Percentiles rank a stretch among this genome's conserved stretches.
Conservation (phyloP, 2,888 invertebrate species). For the Xylophagus ater region DNA sequence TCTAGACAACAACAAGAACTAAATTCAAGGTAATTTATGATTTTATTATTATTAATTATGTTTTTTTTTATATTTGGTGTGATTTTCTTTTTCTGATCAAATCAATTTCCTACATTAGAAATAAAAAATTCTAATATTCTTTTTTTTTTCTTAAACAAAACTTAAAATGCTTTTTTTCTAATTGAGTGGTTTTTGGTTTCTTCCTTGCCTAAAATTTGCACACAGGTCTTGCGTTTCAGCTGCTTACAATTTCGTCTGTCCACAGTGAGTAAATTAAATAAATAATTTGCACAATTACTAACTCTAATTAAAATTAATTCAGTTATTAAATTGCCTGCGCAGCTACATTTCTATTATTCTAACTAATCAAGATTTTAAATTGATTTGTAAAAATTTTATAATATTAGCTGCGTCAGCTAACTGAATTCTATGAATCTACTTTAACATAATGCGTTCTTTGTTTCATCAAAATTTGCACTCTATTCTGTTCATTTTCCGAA, state of each 20-base stretch:
- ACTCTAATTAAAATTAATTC: background rate
- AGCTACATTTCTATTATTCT: too few species aligned
- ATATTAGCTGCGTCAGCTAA: too few species aligned
- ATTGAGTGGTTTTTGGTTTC: conserved; percentile 7
- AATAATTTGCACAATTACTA: conserved; percentile 7
- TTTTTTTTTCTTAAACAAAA: background rate
- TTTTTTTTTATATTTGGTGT: conserved; percentile 18
- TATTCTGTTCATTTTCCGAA: too few species aligned
- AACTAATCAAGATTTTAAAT: too few species aligned
- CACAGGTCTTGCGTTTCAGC: conserved; percentile 50
- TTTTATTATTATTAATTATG: conserved; percentile 13
- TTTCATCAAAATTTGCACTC: background rate
- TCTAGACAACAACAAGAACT: conserved; percentile 64
- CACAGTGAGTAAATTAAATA: conserved; percentile 48
- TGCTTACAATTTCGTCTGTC: conserved; percentile 52
- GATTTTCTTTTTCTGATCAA: background rate
- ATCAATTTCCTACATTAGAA: background rate
- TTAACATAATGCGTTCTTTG: too few species aligned
- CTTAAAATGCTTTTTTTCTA: background rate
- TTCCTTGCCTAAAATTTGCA: conserved; percentile 16
- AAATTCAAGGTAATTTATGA: conserved; percentile 53
- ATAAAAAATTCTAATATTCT: background rate
- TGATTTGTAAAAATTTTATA: too few species aligned
- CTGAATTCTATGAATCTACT: too few species aligned
- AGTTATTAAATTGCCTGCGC: too few species aligned